Evolutionary conservation across 2,113 vertebrate genomes (phyloP), one percentile per base, ranked within the genome.

Genomic region (Coturnix japonica): DNA sequence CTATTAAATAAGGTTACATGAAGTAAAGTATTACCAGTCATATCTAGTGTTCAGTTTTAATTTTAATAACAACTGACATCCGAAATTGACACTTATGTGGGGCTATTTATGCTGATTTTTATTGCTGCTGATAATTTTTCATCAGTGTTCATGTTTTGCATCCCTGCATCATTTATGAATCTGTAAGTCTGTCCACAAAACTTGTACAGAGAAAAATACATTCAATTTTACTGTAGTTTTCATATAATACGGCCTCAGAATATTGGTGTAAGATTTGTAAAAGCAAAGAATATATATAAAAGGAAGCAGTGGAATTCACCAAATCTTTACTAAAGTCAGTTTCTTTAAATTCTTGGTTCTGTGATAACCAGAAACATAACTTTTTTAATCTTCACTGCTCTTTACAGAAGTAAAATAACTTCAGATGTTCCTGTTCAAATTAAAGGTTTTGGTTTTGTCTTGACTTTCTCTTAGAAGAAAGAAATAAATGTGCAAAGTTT

Each of bases 31-130:
- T 41, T 41, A 41, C 12, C 39, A 41, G 39, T 63, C 81, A 66
- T 53, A 69, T 41, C 43, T 76, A 78, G 6, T 31, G 61, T 71
- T 83, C 84, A 46, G 25, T 30, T 91, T 87, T 44, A 61, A 8
- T 79, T 85, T 89, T 87, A 89, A 93, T 79, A 71, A 85, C 85
- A 93, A 94, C 26, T 76, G 87, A 59, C 71, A 37, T 49, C 21
- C 54, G 41, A 85, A 96, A 85, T 54, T 70, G 7, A 54, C 39
- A 79, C 72, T 51, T 81, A 53, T 43, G 63, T 91, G 1, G 21
- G 44, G 63, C 3, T 85, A 61, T 85, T 89, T 37, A 16, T 78
- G 43, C 18, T 61, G 44, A 54, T 5, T 49, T 81, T 78, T 87
- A 84, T 84, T 89, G 39, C 13, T 66, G n/a, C 16, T 31, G 35